Evolutionary conservation across 2,888 invertebrate genomes (phyloP).

Genomic region (Galerucella calmariensis): DNA sequence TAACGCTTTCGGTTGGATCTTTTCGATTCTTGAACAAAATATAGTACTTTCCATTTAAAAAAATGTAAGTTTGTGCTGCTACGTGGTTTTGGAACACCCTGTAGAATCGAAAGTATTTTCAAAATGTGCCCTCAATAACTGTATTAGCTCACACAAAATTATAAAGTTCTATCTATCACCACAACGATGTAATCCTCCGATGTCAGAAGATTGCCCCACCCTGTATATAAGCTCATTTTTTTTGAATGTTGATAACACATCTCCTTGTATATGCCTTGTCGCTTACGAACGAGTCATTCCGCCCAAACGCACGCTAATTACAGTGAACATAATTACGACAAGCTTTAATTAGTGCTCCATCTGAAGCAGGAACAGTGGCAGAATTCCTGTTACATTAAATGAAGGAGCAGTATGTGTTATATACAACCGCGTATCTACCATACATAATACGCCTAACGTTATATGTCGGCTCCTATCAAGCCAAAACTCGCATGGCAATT

Average conservation of each 20-base stretch:
- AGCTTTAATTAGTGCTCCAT: constrained; percentile 54
- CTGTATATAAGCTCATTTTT: not conserved
- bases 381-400: constrained; percentile 51
- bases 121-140: too few species aligned
- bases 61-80: too few species aligned
- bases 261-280: constrained; percentile 17
- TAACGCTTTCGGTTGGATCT: too few species aligned
- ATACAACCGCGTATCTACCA: constrained; percentile 35
- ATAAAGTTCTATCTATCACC: too few species aligned
- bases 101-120: too few species aligned
- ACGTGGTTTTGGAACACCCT: too few species aligned
- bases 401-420: constrained; percentile 45
- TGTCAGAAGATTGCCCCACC: too few species aligned
- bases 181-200: too few species aligned
- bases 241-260: constrained; percentile 1
- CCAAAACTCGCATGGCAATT: constrained; percentile 23
- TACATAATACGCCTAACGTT: constrained; percentile 37
- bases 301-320: constrained; percentile 53
- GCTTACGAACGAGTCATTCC: constrained; percentile 45
- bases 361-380: constrained; percentile 49
- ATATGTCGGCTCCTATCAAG: constrained; percentile 30
- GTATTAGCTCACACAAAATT: too few species aligned
- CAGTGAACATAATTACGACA: constrained; percentile 52
- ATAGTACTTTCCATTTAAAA: too few species aligned
- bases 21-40: too few species aligned